Evolutionary conservation across 2,113 vertebrate species (phyloP), one percentile per base, ranked within the genome.

Genomic region (Lucifuga dentata): DNA sequence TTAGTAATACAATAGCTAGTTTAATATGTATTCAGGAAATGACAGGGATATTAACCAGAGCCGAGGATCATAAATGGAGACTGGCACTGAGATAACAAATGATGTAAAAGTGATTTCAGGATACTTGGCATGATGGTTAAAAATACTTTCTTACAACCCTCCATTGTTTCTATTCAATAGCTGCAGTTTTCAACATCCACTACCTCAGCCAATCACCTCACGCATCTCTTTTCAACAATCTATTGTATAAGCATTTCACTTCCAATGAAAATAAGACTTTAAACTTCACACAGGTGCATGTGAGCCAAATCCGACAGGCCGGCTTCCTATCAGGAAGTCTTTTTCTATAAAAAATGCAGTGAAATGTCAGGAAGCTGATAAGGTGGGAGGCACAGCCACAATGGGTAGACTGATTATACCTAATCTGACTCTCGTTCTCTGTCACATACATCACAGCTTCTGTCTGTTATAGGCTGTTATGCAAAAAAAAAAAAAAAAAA

Each of bases 111-210:
- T 26, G 11, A 51, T 59, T 74, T 62, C 56, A 63, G 16, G 20
- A 40, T 63, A 68, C 51, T 84, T 80, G 72, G 51, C 52, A 1
- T 43, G 29, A 11, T 5, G 20, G 74, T 75, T 84, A 77, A 81
- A 89, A 85, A 85, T 87, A 81, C 61, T 32, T 5, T 11, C 16
- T 78, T 71, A 73, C 79, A 60, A 6, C 50, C 68, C 51, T 15
- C 78, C 57, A 86, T 87, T 90, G 88, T 90, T 23, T 53, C 9
- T 13, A 33, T 60, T 82, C 69, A 79, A 67, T 70, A 63, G 50
- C 62, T 48, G 39, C 24, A 68, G 20, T 40, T 78, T 39, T 51
- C 45, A 64, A 68, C 74, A 59, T 36, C 7, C 44, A 65, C 41
- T 49, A 50, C 35, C 46, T 26, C 9, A 43, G 63, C 45, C 57